Base-by-base conservation (phyloP, 2,888 invertebrate species). In the Lathronympha strigana region DNA sequence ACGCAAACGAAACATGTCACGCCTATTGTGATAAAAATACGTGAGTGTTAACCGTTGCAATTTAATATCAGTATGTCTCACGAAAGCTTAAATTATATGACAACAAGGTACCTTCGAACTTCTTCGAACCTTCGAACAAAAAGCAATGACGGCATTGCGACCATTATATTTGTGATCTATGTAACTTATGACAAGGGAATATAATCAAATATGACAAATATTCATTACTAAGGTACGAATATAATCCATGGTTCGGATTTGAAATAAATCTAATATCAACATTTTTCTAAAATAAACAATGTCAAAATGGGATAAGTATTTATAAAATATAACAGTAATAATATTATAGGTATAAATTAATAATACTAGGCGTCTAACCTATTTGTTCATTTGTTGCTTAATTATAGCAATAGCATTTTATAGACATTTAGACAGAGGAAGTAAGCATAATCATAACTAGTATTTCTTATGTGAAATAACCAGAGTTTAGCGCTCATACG, bases 311-410 rank as follows among this genome's bases (percentile, higher is more conserved):
- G 11, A 43, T 23, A n/a, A n/a, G n/a, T n/a, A 40, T 61, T 25
- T 9, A 38, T 33, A 61, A 53, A 57, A 43, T 31, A 31, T 57
- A 57, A 57, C 57, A 57, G 6, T 33, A n/a, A 8, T 23, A 47
- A 47, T 17, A 49, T 49, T 21, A 15, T 49, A 58, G 33, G 31
- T 19, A 19, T 45, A 45, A 15, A 58, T 47, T 58, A 54, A 54
- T 62, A 62, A 54, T 62, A 62, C 45, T 54, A 47, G 33, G 33
- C 53, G 17, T 43, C 51, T 33, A 45, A n/a, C 45, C 47, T 47
- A 54, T 63, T 63, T 63, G 62, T 63, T 63, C 62, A 63, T 33
- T 36, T 45, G 54, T 38, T 54, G 25, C 62, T 49, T 54, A 63
- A 25, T 45, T 43, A 45, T 15, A 47, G 23, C 53, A 21, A 45